Evolutionary conservation across 2,888 invertebrate genomes (phyloP).

Genomic region (Acrobasis repandana): DNA sequence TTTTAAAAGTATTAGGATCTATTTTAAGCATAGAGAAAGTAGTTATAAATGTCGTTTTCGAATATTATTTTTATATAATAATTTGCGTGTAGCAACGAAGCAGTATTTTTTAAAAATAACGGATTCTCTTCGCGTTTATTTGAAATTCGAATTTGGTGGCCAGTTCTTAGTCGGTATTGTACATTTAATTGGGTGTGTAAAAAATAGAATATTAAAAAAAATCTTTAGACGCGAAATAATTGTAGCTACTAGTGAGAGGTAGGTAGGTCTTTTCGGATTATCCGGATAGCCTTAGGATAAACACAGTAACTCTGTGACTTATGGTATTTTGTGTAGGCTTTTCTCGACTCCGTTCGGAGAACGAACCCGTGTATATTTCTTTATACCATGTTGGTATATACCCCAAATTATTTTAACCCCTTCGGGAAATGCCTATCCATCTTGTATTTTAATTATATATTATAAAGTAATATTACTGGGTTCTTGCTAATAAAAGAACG

Average conservation of each 20-base stretch:
- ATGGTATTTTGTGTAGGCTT: conserved; percentile 14
- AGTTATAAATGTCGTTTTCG: conserved; percentile 54
- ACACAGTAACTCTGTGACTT: conserved; percentile 16
- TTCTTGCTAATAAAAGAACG: conserved; percentile 25
- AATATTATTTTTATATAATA: conserved; percentile 68
- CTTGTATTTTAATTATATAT: conserved; percentile 27
- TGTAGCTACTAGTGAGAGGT: conserved; percentile 17
- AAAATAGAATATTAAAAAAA: conserved; percentile 35
- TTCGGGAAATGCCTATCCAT: conserved; percentile 25
- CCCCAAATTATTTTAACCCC: conserved; percentile 14
- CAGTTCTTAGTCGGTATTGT: conserved; percentile 62
- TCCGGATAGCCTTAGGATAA: conserved; percentile 4
- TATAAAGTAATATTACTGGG: conserved; percentile 23
- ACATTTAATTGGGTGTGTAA: conserved; percentile 58
- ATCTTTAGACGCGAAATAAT: conserved; percentile 19
- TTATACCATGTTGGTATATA: conserved; percentile 13
- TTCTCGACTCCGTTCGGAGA: conserved; percentile 12
- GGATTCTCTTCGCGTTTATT: conserved; percentile 30
- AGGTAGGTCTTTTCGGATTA: conserved; percentile 6
- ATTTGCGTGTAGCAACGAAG: conserved; percentile 77
- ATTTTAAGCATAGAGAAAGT: conserved; percentile 66
- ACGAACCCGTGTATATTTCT: conserved; percentile 17
- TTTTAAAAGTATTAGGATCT: conserved; percentile 69
- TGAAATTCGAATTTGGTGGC: conserved; percentile 51
- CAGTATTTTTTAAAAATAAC: conserved; percentile 60